Conservation (phyloP, 2,888 invertebrate genomes). For the Leptarthrus brevirostris region DNA sequence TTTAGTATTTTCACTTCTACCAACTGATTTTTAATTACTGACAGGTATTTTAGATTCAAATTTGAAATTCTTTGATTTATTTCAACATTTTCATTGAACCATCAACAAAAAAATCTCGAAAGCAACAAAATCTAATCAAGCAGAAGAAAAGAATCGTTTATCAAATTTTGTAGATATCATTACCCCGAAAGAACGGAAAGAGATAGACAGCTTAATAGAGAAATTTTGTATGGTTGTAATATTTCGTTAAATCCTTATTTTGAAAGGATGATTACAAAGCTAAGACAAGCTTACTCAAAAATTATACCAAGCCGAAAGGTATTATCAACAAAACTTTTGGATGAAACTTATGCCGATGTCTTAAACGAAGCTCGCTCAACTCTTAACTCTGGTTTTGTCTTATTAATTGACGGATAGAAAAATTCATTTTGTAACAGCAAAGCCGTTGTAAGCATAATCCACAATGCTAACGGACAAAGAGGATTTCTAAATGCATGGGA, state of each 20-base stretch:
- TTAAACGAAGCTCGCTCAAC: background rate
- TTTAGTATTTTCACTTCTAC: too few relatives aligned
- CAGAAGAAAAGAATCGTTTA: too few relatives aligned
- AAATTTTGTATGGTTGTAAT: slow-evolving; percentile 28
- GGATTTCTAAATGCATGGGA: slow-evolving; percentile 55
- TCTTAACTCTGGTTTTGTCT: background rate
- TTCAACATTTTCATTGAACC: too few relatives aligned
- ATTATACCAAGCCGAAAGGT: slow-evolving; percentile 3
- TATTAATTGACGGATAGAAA: slow-evolving; percentile 54
- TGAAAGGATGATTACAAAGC: slow-evolving; percentile 21
- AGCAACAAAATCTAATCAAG: too few relatives aligned
- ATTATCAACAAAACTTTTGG: slow-evolving; percentile 4
- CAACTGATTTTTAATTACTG: too few relatives aligned
- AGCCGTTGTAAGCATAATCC: slow-evolving; percentile 48
- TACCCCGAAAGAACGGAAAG: background rate
- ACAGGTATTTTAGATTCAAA: too few relatives aligned
- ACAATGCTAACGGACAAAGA: slow-evolving; percentile 20
- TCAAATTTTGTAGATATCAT: background rate
- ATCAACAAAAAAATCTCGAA: too few relatives aligned
- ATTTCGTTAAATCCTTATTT: slow-evolving; percentile 8
- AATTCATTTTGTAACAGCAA: slow-evolving; percentile 48
- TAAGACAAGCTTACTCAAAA: slow-evolving; percentile 6
- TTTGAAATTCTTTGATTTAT: too few relatives aligned
- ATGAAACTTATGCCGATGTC: background rate
- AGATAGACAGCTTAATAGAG: background rate